Evolutionary conservation across 2,888 invertebrate species (phyloP).

Genomic region (Agrotis clavis): DNA sequence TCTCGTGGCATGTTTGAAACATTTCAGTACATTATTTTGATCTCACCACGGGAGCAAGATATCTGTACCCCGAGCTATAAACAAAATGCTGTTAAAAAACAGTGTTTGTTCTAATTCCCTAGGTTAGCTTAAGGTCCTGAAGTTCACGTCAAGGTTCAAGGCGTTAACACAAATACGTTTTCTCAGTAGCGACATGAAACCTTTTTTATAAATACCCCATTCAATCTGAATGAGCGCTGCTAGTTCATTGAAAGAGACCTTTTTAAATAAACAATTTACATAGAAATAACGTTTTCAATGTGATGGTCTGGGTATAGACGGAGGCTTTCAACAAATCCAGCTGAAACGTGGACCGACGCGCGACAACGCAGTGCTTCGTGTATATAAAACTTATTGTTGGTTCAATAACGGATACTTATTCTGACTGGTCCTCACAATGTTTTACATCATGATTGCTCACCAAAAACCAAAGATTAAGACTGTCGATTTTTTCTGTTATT

Average conservation of each 20-base stretch:
- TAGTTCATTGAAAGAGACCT: conserved; percentile 36
- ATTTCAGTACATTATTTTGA: no score
- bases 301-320: conserved; percentile 45
- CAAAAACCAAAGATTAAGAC: not conserved
- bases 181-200: conserved; percentile 25
- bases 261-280: conserved; percentile 54
- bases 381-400: not conserved
- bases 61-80: not conserved
- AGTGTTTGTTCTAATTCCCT: not conserved
- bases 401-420: not conserved
- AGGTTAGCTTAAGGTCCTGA: not conserved
- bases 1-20: no score
- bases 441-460: not conserved
- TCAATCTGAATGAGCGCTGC: conserved; percentile 21
- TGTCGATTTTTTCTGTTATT: not conserved
- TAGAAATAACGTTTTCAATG: conserved; percentile 54
- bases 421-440: not conserved
- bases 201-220: conserved; percentile 37
- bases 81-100: not conserved
- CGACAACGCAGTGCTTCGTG: not conserved
- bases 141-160: conserved; percentile 20
- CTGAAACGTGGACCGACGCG: conserved; percentile 1
- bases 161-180: conserved; percentile 22
- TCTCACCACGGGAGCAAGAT: no score
- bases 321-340: conserved; percentile 41